Evolutionary conservation across 2,888 invertebrate species (phyloP), one percentile per base, ranked within the genome.

Genomic region (Apomyelois bistriatella): DNA sequence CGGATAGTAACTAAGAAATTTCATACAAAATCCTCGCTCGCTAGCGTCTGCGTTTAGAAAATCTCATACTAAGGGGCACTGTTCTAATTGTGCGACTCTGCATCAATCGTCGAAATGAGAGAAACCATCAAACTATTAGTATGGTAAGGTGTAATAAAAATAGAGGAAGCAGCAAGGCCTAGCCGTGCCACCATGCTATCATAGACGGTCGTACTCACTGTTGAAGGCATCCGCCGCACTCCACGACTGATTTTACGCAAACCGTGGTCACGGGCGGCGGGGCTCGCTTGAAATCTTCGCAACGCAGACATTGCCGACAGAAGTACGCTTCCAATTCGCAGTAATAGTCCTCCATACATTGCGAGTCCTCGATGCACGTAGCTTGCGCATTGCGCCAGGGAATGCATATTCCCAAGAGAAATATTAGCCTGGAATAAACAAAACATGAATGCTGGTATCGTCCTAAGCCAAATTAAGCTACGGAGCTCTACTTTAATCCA

Each of bases 231-330:
- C 60, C 48, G 8, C 80, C 79, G 56, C 82, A 80, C 0, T 72
- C 65, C 4, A 60, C 42, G 3, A 74, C 65, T 1, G 74, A 71
- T 16, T 64, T 72, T 35, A 73, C 64, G 54, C 80, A 80, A 0
- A 32, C 15, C 0, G 55, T 43, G 9, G 56, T 38, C 5, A 48
- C 48, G 3, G 53, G 41, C 7, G 64, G 62, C 4, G 57, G 48
- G 9, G 67, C 64, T 1, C 82, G 73, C 28, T 74, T 72, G 32
- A 75, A 59, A 22, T 70, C 60, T 28, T 68, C 65, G 55, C 84
- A 84, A 9, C 60, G 53, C 35, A 81, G 57, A 53, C 84, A 84
- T 50, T 66, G 54, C 17, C 60, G 68, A 52, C 84, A 83, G 10
- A 57, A 49, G 50, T 60, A 64, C 1, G 52, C 46, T 30, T 54